phyloP scores from a whole-genome alignment of 2,113 vertebrate genomes.

The Coreoperca whiteheadi region DNA sequence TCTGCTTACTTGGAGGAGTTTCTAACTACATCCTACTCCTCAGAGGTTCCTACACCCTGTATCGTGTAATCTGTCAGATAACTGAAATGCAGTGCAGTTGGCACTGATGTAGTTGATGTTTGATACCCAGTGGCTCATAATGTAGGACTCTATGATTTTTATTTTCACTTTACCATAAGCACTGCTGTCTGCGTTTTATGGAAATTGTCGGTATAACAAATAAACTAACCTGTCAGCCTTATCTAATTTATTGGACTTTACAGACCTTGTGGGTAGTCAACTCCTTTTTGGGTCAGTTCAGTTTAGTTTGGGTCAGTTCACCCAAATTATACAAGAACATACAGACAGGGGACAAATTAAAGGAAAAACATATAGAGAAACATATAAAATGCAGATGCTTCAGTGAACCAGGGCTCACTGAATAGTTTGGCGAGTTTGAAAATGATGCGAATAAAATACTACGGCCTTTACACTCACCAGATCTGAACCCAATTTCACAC shows the following conservation, averaged over 20 bases:
- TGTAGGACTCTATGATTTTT: not conserved
- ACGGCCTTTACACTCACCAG: too few relatives aligned
- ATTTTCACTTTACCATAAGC: not conserved
- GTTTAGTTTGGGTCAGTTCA: not conserved
- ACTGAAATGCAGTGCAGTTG: constrained; percentile 15
- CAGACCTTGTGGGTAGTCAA: too few relatives aligned
- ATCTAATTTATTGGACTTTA: not conserved
- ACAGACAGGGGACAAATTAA: too few relatives aligned
- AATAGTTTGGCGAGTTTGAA: too few relatives aligned
- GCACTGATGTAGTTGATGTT: constrained; percentile 35
- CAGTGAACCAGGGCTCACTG: too few relatives aligned
- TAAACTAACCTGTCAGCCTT: constrained; percentile 11
- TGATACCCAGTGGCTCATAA: constrained; percentile 8
- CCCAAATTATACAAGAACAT: not conserved
- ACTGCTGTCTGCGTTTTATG: not conserved
- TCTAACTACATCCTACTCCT: not conserved
- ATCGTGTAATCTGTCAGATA: constrained; percentile 14
- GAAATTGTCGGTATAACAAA: constrained; percentile 2
- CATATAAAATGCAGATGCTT: too few relatives aligned
- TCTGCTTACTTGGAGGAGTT: constrained; percentile 18
- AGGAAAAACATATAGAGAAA: too few relatives aligned
- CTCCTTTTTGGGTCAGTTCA: not conserved
- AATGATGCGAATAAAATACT: too few relatives aligned
- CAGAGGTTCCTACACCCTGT: constrained; percentile 6
- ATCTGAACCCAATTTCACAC: too few relatives aligned